Evolutionary conservation across 2,888 invertebrate genomes (phyloP).

Genomic region (Subacronicta megacephala): DNA sequence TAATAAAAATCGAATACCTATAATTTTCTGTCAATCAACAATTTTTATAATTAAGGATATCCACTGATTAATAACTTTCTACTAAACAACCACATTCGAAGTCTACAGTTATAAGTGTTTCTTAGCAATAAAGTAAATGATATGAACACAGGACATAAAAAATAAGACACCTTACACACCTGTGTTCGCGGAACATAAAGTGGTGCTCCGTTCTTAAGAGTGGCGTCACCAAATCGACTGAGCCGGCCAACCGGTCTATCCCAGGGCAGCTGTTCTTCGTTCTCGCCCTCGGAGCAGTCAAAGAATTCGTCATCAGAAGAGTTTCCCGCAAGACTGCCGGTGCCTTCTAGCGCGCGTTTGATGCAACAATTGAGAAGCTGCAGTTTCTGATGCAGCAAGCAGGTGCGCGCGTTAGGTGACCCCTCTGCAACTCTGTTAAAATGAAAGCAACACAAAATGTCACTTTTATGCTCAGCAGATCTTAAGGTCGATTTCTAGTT

Average conservation of each 20-base stretch:
- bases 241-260: conserved; percentile 80
- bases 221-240: conserved; percentile 75
- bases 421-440: conserved; percentile 93
- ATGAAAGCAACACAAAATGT: conserved; percentile 25
- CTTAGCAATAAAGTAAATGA: not conserved
- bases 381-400: conserved; percentile 98
- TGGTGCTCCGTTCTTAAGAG: conserved; percentile 80
- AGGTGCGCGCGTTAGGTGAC: conserved; percentile 96
- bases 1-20: conserved; percentile 10
- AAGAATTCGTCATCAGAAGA: conserved; percentile 93
- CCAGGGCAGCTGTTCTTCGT: conserved; percentile 83
- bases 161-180: conserved; percentile 59
- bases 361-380: conserved; percentile 96
- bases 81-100: conserved; percentile 35
- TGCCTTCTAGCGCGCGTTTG: conserved; percentile 88
- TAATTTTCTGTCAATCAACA: conserved; percentile 31
- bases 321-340: conserved; percentile 70
- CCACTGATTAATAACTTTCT: conserved; percentile 49
- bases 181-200: conserved; percentile 83
- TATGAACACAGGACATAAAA: not conserved
- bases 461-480: too few species aligned
- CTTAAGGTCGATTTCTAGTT: too few species aligned
- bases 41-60: conserved; percentile 29
- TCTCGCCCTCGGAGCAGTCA: conserved; percentile 92
- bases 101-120: conserved; percentile 22